Conservation (phyloP, 2,113 vertebrate genomes). For the Cheilinus undulatus region DNA sequence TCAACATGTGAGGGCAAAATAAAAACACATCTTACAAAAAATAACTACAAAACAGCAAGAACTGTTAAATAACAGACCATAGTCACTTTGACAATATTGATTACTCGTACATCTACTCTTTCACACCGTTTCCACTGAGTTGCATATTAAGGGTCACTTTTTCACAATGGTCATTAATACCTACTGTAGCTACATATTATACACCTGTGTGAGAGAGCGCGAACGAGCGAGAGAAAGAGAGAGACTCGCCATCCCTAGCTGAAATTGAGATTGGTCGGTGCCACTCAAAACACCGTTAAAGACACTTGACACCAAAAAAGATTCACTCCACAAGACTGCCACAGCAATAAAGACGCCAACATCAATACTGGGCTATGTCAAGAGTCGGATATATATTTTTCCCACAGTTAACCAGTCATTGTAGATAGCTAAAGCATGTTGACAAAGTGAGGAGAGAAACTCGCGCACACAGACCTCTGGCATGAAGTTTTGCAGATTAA, state of each 20-base stretch:
- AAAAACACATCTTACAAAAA: constrained; percentile 44
- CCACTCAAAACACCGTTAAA: constrained; percentile 76
- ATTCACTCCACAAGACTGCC: constrained; percentile 81
- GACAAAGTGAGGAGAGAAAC: constrained; percentile 52
- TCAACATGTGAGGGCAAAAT: constrained; percentile 30
- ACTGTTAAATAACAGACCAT: constrained; percentile 77
- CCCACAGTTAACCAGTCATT: constrained; percentile 79
- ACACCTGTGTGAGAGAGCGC: constrained; percentile 69
- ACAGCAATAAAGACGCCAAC: constrained; percentile 81
- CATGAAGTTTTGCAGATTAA: constrained; percentile 49
- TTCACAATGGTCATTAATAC: constrained; percentile 82
- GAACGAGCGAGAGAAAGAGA: constrained; percentile 45
- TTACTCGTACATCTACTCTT: constrained; percentile 76
- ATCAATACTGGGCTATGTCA: constrained; percentile 79
- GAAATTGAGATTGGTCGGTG: constrained; percentile 72
- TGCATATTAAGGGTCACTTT: constrained; percentile 86
- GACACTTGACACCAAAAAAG: constrained; percentile 80
- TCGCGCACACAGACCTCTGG: constrained; percentile 27
- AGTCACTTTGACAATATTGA: constrained; percentile 79
- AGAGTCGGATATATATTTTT: constrained; percentile 73
- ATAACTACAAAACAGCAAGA: constrained; percentile 65
- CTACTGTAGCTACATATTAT: constrained; percentile 82
- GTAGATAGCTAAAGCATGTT: constrained; percentile 69
- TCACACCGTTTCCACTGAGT: constrained; percentile 82
- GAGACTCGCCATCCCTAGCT: constrained; percentile 54